Conservation (phyloP, 2,888 invertebrate species). For the Elegia similella region DNA sequence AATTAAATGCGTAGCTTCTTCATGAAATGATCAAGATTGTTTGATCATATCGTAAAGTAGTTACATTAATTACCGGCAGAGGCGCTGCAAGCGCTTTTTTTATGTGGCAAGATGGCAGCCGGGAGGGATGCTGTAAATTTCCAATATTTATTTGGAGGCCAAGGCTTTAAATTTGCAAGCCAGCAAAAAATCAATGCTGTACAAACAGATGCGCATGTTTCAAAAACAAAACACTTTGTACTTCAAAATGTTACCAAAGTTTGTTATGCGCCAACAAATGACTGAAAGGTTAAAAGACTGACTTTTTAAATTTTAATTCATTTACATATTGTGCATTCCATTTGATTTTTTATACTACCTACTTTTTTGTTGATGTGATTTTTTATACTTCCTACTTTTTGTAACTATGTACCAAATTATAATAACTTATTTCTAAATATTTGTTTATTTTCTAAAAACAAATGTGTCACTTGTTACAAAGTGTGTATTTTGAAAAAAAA, state of each 20-base stretch:
- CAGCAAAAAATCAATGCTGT: constrained; percentile 15
- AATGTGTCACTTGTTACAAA: background rate
- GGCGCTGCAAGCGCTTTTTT: no score
- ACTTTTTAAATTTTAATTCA: background rate
- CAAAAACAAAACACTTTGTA: constrained; percentile 17
- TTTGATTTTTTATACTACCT: background rate
- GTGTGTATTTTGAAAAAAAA: background rate
- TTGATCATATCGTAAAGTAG: no score
- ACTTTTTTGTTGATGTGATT: no score
- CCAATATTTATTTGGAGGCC: constrained; percentile 13
- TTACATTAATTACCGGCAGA: no score
- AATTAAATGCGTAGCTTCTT: background rate
- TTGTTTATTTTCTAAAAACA: background rate
- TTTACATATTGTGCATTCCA: background rate
- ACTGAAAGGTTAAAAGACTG: constrained; percentile 6
- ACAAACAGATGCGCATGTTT: constrained; percentile 20
- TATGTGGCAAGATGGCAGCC: no score
- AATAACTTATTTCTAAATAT: background rate
- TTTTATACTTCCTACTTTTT: background rate
- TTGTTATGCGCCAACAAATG: constrained; percentile 17
- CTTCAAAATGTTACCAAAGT: constrained; percentile 11
- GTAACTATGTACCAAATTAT: background rate
- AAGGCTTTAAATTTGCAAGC: constrained; percentile 7
- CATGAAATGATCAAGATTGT: no score
- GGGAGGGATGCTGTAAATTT: constrained; percentile 5